Evolutionary conservation across 1,140 invertebrate species (phyloP), one percentile per base, ranked within the genome.

Genomic region (Drosophila seguyi): DNA sequence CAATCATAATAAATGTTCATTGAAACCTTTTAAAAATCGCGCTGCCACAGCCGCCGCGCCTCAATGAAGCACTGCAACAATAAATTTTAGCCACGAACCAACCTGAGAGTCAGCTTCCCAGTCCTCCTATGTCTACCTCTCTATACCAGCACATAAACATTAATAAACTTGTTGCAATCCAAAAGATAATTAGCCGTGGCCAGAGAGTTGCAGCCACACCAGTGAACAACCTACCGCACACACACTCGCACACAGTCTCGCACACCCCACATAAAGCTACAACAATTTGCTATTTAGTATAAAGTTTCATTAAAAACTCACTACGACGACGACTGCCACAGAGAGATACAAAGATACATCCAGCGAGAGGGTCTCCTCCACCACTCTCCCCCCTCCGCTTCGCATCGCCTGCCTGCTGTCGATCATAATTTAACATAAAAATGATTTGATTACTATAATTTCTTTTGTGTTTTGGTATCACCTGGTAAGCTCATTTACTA

Each of bases 371-470:
- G 61, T 25, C 25, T 25, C 25, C 25, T 2, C 25, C 25, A 2
- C 25, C 25, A 52, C 38, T 31, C n/a, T 53, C 60, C 7, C 2
- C 22, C 6, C 13, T 18, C 22, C 38, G 18, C 10, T 18, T 22
- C 53, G 11, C 48, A 61, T 79, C 80, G 86, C 75, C 81, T 90
- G 81, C 85, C 77, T 84, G 85, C 85, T 90, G 85, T 90, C 85
- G 85, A 90, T 90, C 85, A 90, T 90, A 90, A 90, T 90, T 90
- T 90, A 90, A 90, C 85, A 90, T 90, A 90, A 90, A 90, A 90
- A 90, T 90, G 85, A 90, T 90, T 90, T 90, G 85, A 90, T 90
- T 90, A 90, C 85, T 90, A 90, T 90, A 90, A 90, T 90, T 90
- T 90, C 85, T 90, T 90, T 90, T 90, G 85, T 90, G 85, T 90